A percentile compares a stretch with the other conserved stretches of the same genome.
Evolutionary conservation across 2,888 invertebrate genomes (phyloP).

Genomic region (Labia minor): DNA sequence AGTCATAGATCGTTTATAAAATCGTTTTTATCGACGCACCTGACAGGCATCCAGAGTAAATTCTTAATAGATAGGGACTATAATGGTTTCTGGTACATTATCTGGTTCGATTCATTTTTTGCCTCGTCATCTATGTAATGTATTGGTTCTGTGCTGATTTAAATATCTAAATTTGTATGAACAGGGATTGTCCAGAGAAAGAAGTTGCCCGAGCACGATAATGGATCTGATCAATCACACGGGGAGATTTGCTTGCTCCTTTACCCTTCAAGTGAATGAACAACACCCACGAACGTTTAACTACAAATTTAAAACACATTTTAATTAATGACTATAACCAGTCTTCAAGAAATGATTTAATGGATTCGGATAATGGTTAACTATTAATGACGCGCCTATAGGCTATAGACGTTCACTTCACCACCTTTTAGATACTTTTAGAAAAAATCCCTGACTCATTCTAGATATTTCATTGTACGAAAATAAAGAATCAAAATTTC

Average conservation of each 20-base stretch:
- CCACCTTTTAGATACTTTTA: neutral
- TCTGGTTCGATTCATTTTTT: neutral
- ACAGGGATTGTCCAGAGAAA: neutral
- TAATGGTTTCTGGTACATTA: neutral
- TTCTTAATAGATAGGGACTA: neutral
- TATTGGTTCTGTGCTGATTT: neutral
- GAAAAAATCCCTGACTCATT: neutral
- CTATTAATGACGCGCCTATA: neutral
- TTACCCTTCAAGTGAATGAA: neutral
- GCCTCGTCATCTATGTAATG: neutral
- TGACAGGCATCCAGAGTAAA: neutral
- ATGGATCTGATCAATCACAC: neutral
- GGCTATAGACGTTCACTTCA: conserved; percentile 9
- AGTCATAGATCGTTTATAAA: neutral
- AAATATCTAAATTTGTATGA: conserved; percentile 9
- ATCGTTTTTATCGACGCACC: neutral
- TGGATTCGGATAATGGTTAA: conserved; percentile 13
- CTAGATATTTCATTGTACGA: neutral
- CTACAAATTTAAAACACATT: conserved; percentile 13
- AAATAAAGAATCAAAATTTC: neutral
- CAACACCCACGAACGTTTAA: conserved; percentile 13
- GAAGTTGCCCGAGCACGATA: neutral
- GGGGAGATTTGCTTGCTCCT: neutral
- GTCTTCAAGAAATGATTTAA: conserved; percentile 4
- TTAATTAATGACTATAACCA: conserved; percentile 13